These are phyloP conservation scores for Cephus cinctus DNA, from an alignment of 1,140 invertebrate species.

Conservation along the genomic window DNA sequence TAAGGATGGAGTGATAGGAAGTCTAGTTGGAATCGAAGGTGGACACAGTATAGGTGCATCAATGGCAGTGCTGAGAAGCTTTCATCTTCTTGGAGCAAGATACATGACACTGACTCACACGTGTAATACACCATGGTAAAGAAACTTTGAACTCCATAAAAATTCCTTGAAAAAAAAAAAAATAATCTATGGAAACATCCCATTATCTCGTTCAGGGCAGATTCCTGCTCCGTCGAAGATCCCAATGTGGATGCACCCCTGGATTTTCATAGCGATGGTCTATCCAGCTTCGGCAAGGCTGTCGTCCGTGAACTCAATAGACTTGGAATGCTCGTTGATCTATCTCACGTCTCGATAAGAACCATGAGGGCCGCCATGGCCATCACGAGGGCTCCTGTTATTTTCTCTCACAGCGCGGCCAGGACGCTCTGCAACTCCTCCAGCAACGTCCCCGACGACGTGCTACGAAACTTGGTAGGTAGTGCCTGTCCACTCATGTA, in stretches of 20 bases:
- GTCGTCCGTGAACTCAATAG: constrained; percentile 86
- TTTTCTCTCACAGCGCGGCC: constrained; percentile 90
- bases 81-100: constrained; percentile 78
- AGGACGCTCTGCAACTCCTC: constrained; percentile 82
- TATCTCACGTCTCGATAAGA: constrained; percentile 84
- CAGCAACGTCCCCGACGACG: constrained; percentile 85
- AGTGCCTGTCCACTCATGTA: constrained; percentile 6
- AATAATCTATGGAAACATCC: not conserved
- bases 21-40: constrained; percentile 82
- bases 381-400: constrained; percentile 81
- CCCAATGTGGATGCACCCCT: constrained; percentile 52
- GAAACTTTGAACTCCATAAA: not conserved
- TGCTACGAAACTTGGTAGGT: constrained; percentile 74
- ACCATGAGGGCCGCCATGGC: constrained; percentile 85
- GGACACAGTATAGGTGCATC: constrained; percentile 84
- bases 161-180: not conserved
- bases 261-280: constrained; percentile 63
- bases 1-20: constrained; percentile 73
- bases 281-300: constrained; percentile 70
- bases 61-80: constrained; percentile 76
- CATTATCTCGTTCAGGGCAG: constrained; percentile 48
- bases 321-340: constrained; percentile 91
- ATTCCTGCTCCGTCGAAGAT: constrained; percentile 55
- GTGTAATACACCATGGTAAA: constrained; percentile 83
- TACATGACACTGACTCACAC: constrained; percentile 86